Evolutionary conservation across 2,797 vertebrate genomes (phyloP).

Genomic region (Muraenolepis orangiensis): DNA sequence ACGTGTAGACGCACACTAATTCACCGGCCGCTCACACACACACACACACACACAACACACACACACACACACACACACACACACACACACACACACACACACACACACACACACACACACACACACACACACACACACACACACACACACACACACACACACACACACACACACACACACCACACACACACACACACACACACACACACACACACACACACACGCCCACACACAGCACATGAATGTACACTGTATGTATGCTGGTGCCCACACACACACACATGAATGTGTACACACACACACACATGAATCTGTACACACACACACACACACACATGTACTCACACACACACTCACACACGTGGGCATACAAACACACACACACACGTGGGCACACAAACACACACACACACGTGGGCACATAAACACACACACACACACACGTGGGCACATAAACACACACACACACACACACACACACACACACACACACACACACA

Average conservation of each 20-base stretch:
- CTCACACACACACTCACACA: too few relatives aligned
- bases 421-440: neutral
- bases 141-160: neutral
- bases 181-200: neutral
- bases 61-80: conserved; percentile 5
- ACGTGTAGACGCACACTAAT: conserved; percentile 57
- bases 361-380: too few relatives aligned
- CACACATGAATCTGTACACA: neutral
- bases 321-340: too few relatives aligned
- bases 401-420: too few relatives aligned
- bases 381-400: too few relatives aligned
- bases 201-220: neutral
- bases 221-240: too few relatives aligned
- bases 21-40: conserved; percentile 32
- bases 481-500: conserved; percentile 11
- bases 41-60: conserved; percentile 8
- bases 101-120: neutral
- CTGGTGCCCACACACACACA: too few relatives aligned
- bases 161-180: neutral
- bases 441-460: conserved; percentile 30
- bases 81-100: neutral
- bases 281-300: neutral
- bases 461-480: conserved; percentile 32
- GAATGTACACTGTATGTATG: too few relatives aligned
- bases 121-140: neutral